Base-by-base conservation (phyloP, 2,797 vertebrate species). In the Lithobates sylvaticus region DNA sequence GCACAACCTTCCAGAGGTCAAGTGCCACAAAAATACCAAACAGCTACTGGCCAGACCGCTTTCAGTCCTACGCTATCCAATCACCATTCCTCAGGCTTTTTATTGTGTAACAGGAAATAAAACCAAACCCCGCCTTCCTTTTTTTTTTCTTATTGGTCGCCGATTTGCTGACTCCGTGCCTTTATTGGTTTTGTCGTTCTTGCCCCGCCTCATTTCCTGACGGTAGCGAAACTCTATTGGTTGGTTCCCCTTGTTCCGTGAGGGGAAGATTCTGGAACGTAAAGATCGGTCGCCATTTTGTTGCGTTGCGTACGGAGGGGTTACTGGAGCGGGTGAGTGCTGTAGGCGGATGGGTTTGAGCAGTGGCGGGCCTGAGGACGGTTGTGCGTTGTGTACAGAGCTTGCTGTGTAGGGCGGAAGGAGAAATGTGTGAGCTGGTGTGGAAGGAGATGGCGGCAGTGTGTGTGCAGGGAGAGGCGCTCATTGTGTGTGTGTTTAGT, bases 251-350 rank as follows among this genome's bases (percentile, higher is more conserved):
- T 36, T 8, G 27, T 10, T 4, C 16, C 47, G 8, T 4, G 2
- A 21, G 34, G 36, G 21, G 79, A 82, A 86, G 27, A 39, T 77
- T 87, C 80, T 83, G 29, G 80, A 83, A 87, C 10, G 23, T 29
- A 18, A 26, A 67, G 18, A 39, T 29, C 8, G 1, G 10, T 9
- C 79, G 58, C 80, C 75, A 78, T 87, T 16, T 78, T 82, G 27
- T 64, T 5, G 0, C 10, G 27, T 9, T 26, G 26, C 10, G 18
- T 29, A 39, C 6, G 1, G 13, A 36, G 73, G 3, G n/a, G 16
- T 7, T 15, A 83, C 67, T 76, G 86, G 75, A 88, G 84, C 88
- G 84, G 90, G 89, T 91, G 80, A 90, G 91, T 88, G 84, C 4
- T 0, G 2, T 21, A 6, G 29, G 74, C 23, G 4, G 73, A n/a